Evolutionary conservation across 2,888 invertebrate genomes (phyloP), one percentile per base, ranked within the genome.

Genomic region (Encarsia formosa): DNA sequence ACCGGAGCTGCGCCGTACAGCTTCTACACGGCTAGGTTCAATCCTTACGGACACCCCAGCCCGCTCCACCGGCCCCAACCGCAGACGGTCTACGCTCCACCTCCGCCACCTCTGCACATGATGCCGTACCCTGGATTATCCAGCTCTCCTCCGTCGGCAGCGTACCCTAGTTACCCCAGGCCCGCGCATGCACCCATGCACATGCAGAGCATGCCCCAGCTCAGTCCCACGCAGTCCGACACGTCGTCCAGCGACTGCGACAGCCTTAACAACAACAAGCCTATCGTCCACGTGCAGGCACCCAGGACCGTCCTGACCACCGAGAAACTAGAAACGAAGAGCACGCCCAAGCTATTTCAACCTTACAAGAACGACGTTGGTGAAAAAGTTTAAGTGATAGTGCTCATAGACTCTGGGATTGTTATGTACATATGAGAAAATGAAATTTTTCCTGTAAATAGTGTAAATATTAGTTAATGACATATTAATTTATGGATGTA

Each of bases 291-390:
- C 16, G 16, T 37, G 16, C 16, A 11, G 37, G 4, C 37, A 9
- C 37, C 16, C 9, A 35, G 56, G 44, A 58, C 61, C 24, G 61
- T 58, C 47, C 68, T 65, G 54, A 22, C 38, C 22, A 59, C 46
- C 32, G 62, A 72, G 64, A 50, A 73, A 4, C 26, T 8, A 55
- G 64, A 64, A 52, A 65, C 73, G 63, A 63, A 75, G 61, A 66
- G 68, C n/a, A 67, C 66, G 20, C 85, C 85, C 1, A 85, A 86
- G 66, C 76, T 88, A 20, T 88, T 88, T 68, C 86, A 88, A 69
- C 88, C 88, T 1, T 88, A 88, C 75, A 88, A 87, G 65, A 79
- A 78, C 42, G 82, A 83, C 43, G 64, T 70, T 24, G 26, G 64
- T 6, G 69, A 71, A 34, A 68, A 67, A 32, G 67, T 66, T 52